Evolutionary conservation across 2,113 vertebrate species (phyloP), one percentile per base, ranked within the genome.

Genomic region (Aphyosemion australe): DNA sequence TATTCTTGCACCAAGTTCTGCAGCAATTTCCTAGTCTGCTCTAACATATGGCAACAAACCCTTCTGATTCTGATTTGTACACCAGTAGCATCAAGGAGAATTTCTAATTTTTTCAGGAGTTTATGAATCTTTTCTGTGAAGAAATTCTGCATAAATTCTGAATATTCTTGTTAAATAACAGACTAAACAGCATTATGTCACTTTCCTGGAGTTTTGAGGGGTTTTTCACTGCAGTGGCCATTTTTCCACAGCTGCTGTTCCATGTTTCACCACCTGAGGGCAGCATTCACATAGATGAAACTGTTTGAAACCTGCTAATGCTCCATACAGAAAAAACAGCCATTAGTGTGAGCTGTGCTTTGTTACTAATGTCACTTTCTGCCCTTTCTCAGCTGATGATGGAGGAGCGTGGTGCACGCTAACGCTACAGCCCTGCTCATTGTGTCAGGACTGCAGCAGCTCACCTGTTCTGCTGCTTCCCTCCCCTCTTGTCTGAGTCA

Each of bases 401-500:
- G 41, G 10, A 2, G 26, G 20, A 42, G 43, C 5, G 2, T 42
- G 8, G 16, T 19, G 0, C 2, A 6, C 13, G 39, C 53, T 63
- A 63, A 60, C 54, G 55, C 66, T 85, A 70, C 59, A 78, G 51
- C 79, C 39, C 46, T 10, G 8, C 58, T 63, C 5, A 62, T 31
- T 53, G 61, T 45, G n/a, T 19, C 61, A 63, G 71, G 79, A 46
- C 47, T 39, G 61, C 55, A 56, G 46, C n/a, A 59, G 59, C 46
- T 37, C 47, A 71, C 62, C 76, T 63, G 61, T 73, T 73, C 34
- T 72, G 54, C 62, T 54, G 73, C 69, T 64, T 65, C 13, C 43
- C 61, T 42, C 49, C 61, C 21, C 19, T 62, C 52, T 61, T 47
- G 66, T 78, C 78, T 88, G 87, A 90, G 80, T 89, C 88, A 88